Base-by-base conservation (phyloP, 2,888 invertebrate species). In the Neoaliturus tenellus region DNA sequence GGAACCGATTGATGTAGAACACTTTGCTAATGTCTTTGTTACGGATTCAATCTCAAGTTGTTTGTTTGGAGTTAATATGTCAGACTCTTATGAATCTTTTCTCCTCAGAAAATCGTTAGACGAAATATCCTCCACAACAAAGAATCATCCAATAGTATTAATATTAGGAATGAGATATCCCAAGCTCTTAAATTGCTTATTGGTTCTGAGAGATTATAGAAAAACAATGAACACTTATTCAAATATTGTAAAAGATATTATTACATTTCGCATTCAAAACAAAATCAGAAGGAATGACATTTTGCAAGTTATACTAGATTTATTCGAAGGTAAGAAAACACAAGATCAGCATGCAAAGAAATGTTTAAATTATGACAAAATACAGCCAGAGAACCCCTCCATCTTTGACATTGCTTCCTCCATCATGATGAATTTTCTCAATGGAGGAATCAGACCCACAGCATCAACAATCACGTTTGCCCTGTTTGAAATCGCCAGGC, bases 401-500 rank as follows among this genome's bases (percentile, higher is more conserved):
- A n/a, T n/a, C n/a, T n/a, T n/a, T n/a, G n/a, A n/a, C n/a, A n/a
- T n/a, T n/a, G n/a, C n/a, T n/a, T n/a, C n/a, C n/a, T n/a, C n/a
- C n/a, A n/a, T n/a, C n/a, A 48, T 75, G 20, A 20, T 23, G 3
- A 75, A 75, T 23, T 23, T 44, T 48, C 17, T 44, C 6, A 1
- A 25, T 4, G 41, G n/a, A 28, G 75, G 75, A 10, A 48, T 28
- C 17, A 75, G 28, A 8, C 75, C 75, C 10, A 44, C 75, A 44
- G 75, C 41, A 1, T 10, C 6, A 25, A 8, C 41, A 35, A 33
- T 71, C n/a, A 48, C n/a, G 3, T 75, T 75, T 75, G 75, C 44
- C 48, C 48, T 75, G 23, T 75, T 44, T 75, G 75, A 75, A 48
- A 75, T 75, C 28, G 48, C 48, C 14, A 75, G 75, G 17, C 20